phyloP scores from a whole-genome alignment of 2,888 invertebrate genomes.

The Thecocarcelia acutangulata region DNA sequence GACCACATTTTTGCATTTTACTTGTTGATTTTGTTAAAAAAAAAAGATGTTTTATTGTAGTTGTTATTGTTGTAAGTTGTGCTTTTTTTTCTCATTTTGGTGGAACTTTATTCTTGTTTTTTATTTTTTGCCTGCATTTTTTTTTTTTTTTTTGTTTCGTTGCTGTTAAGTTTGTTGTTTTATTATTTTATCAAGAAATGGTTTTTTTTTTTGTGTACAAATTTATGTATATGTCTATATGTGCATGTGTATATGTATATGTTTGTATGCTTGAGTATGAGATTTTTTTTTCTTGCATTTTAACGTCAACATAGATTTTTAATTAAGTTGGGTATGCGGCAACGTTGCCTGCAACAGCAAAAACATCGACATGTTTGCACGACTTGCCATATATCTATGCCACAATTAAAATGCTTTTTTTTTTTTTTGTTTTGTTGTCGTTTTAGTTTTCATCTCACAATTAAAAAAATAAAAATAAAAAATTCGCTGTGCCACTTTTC shows the following conservation, averaged over 20 bases:
- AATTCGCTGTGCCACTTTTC: constrained; percentile 67
- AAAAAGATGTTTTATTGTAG: constrained; percentile 46
- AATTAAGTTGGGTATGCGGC: constrained; percentile 68
- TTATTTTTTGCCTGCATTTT: constrained; percentile 17
- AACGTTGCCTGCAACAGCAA: constrained; percentile 58
- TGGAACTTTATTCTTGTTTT: constrained; percentile 26
- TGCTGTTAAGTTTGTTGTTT: constrained; percentile 60
- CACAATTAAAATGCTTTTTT: constrained; percentile 62
- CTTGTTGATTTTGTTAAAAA: constrained; percentile 65
- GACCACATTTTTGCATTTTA: constrained; percentile 69
- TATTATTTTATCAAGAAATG: constrained; percentile 68
- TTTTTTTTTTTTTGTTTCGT: constrained; percentile 14
- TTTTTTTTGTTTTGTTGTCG: constrained; percentile 68
- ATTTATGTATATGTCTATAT: not conserved
- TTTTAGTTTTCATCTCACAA: constrained; percentile 75
- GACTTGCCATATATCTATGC: constrained; percentile 64
- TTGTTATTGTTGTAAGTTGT: constrained; percentile 46
- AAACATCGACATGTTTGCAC: constrained; percentile 68
- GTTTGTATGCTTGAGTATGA: constrained; percentile 14
- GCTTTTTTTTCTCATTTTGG: constrained; percentile 38
- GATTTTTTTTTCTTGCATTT: constrained; percentile 57
- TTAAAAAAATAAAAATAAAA: constrained; percentile 75
- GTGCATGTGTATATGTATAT: not conserved
- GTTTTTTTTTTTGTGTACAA: constrained; percentile 55
- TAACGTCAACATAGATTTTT: constrained; percentile 69